A percentile compares a stretch with the other conserved stretches of the same genome.
These are phyloP conservation scores for Oreochromis aureus DNA, from an alignment of 2,113 vertebrate species.

Conservation along the genomic window DNA sequence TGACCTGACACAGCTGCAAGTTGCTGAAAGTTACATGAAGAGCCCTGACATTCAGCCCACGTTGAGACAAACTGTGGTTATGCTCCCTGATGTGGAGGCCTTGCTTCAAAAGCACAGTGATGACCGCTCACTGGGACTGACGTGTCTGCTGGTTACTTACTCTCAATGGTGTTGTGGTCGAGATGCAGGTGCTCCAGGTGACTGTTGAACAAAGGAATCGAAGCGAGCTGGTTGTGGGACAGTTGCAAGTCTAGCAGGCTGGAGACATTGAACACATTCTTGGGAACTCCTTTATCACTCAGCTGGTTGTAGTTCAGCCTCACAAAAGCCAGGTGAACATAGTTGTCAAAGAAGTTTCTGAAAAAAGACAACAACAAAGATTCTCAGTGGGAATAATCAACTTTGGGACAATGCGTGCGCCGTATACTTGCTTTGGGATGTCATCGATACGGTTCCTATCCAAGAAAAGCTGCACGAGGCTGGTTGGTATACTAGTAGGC, in stretches of 20 bases:
- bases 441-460: slow-evolving; percentile 89
- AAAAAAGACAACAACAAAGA: background rate
- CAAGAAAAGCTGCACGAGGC: slow-evolving; percentile 89
- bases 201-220: slow-evolving; percentile 79
- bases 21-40: background rate
- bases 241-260: slow-evolving; percentile 90
- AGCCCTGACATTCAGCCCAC: background rate
- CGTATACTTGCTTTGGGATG: slow-evolving; percentile 76
- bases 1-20: background rate
- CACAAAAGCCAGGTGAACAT: slow-evolving; percentile 86
- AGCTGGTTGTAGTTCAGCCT: slow-evolving; percentile 93
- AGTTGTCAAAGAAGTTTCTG: slow-evolving; percentile 84
- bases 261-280: slow-evolving; percentile 87
- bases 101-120: background rate
- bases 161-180: slow-evolving; percentile 90
- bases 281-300: slow-evolving; percentile 87
- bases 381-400: background rate
- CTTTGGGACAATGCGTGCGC: background rate
- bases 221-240: slow-evolving; percentile 88
- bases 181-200: slow-evolving; percentile 94
- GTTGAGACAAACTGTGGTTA: background rate
- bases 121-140: background rate
- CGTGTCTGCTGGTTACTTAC: slow-evolving; percentile 59
- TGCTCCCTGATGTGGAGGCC: background rate
- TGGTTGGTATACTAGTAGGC: slow-evolving; percentile 81